These are phyloP conservation scores for Poeciliopsis paucimaculata DNA, from an alignment of 2,797 vertebrate genomes.

Conservation along the genomic window DNA sequence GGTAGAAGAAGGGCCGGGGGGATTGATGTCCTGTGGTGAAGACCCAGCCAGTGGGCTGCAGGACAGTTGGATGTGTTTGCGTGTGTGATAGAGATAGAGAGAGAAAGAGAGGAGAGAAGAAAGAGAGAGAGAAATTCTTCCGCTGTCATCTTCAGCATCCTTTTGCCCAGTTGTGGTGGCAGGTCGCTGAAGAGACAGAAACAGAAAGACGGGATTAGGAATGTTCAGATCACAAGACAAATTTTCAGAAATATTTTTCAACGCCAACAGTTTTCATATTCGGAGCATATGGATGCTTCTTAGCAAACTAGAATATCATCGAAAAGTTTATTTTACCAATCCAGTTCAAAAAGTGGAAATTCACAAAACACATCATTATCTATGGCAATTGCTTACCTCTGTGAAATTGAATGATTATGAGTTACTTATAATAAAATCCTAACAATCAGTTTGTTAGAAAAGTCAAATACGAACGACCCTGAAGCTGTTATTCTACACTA, in stretches of 20 bases:
- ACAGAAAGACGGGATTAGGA: conserved; percentile 8
- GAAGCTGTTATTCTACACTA: no score
- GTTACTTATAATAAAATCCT: neutral
- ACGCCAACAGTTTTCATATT: neutral
- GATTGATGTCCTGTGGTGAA: conserved; percentile 64
- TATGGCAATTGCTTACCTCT: neutral
- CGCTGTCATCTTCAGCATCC: conserved; percentile 63
- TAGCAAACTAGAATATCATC: neutral
- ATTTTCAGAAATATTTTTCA: neutral
- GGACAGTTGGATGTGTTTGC: conserved; percentile 54
- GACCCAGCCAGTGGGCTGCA: conserved; percentile 77
- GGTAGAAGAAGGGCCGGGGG: conserved; percentile 29
- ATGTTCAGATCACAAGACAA: neutral
- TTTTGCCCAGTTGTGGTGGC: conserved; percentile 64
- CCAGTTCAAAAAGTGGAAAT: neutral
- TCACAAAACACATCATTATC: neutral
- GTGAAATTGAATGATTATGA: neutral
- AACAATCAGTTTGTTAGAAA: neutral
- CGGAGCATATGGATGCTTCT: neutral
- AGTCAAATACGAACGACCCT: neutral
- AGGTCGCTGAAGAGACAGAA: conserved; percentile 55
- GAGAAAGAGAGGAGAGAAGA: conserved; percentile 37
- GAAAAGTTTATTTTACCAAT: neutral
- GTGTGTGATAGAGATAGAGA: conserved; percentile 22
- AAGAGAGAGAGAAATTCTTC: conserved; percentile 50